Base-by-base conservation (phyloP, 1,140 invertebrate species). In the Drosophila guanche region DNA sequence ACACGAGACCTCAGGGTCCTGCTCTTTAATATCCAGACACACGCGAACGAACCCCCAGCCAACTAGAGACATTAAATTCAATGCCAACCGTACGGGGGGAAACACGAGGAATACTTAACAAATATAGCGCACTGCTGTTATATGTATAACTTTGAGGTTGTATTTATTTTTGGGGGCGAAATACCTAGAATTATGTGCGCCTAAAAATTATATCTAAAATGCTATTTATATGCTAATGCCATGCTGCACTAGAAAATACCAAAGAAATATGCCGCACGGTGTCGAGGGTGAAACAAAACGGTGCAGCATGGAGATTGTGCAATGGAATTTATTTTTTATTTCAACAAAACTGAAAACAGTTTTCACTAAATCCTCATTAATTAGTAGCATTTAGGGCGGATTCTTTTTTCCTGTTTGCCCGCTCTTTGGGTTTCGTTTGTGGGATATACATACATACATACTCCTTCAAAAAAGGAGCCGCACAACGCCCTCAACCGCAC, bases 281-380 rank as follows among this genome's bases (percentile, higher is more conserved):
- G 33, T 37, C 33, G 33, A 37, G 33, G 33, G 33, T 37, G 20
- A 69, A 74, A 60, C 61, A 22, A 41, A 58, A 55, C 70, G 47
- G 61, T 71, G 60, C 62, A 65, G 65, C 53, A 57, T 56, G 75
- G 66, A 51, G 63, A 63, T 59, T 57, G 45, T 76, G 74, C 70
- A 81, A 86, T 88, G 66, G 66, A 47, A 69, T 68, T 69, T 60
- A 60, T 61, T 68, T 66, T 84, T 55, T 57, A 46, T 76, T 79
- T 22, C 37, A 45, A 45, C 61, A 55, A 68, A 68, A 75, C 62
- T 50, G 58, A 76, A 63, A 76, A 76, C 65, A 78, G 83, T 88
- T 88, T 89, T 83, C 79, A 89, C 83, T 88, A 88, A 88, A 88
- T 88, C 83, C 83, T 76, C 83, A 88, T 88, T 88, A 88, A 88